A percentile compares a stretch with the other conserved stretches of the same genome.
These are phyloP conservation scores for Wiebesia pumilae DNA, from an alignment of 1,140 invertebrate genomes.

Conservation along the genomic window DNA sequence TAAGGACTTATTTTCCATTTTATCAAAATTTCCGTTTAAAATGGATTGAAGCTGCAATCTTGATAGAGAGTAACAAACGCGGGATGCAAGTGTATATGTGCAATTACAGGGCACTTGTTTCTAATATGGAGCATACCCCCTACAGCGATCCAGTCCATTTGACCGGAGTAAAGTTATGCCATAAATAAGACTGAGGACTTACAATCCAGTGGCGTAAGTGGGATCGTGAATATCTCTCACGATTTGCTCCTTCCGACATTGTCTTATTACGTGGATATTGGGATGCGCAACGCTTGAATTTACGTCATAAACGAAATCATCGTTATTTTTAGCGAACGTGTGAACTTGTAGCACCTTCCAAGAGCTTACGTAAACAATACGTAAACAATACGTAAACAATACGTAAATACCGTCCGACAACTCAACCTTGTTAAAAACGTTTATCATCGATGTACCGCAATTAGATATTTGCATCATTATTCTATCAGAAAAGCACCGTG, in stretches of 20 bases:
- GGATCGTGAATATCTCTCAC: not conserved
- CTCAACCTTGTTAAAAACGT: not conserved
- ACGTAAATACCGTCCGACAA: not conserved
- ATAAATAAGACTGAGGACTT: not conserved
- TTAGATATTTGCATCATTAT: not conserved
- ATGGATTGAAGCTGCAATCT: not conserved
- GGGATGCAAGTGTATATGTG: not conserved
- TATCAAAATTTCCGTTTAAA: not conserved
- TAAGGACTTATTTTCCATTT: not conserved
- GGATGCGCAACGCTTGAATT: not conserved
- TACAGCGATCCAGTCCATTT: not conserved
- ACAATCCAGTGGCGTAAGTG: not conserved
- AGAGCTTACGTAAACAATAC: too few species aligned
- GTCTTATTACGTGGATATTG: not conserved
- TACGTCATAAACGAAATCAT: not conserved
- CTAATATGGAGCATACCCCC: slow-evolving; percentile 54
- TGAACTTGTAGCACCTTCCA: not conserved
- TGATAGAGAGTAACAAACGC: not conserved
- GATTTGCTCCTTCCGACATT: not conserved
- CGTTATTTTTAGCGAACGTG: not conserved
- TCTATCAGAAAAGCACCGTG: too few species aligned
- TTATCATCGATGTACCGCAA: not conserved
- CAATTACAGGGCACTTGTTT: slow-evolving; percentile 20
- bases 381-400: too few species aligned
- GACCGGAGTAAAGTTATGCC: not conserved